These are phyloP conservation scores for Enteromius unitaeniatus DNA, from an alignment of 2,797 vertebrate species.

Conservation along the genomic window DNA sequence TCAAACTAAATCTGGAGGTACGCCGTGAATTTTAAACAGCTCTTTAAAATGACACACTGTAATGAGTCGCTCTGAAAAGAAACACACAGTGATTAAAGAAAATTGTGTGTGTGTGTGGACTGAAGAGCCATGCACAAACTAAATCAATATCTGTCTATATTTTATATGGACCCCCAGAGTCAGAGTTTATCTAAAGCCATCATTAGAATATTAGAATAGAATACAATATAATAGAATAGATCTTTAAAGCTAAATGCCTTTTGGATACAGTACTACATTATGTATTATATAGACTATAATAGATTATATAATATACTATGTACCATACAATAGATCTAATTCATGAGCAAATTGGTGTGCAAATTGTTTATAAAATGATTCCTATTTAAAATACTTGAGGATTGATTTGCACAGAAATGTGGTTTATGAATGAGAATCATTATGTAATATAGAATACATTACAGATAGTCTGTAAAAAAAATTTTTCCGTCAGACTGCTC, in stretches of 20 bases:
- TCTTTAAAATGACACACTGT: slow-evolving; percentile 19
- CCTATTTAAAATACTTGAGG: background rate
- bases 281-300: background rate
- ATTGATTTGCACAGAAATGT: background rate
- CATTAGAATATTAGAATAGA: background rate
- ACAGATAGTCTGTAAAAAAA: background rate
- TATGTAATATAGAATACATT: background rate
- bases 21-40: background rate
- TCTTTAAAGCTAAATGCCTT: background rate
- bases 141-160: slow-evolving; percentile 9
- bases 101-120: background rate
- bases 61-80: slow-evolving; percentile 28
- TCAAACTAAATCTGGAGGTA: background rate
- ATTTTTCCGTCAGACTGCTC: background rate
- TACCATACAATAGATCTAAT: background rate
- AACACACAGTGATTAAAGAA: slow-evolving; percentile 8
- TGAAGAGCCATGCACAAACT: background rate
- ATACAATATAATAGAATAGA: background rate
- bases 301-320: too few species aligned
- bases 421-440: background rate
- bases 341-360: background rate
- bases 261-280: background rate
- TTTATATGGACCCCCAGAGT: background rate
- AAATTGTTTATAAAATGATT: background rate
- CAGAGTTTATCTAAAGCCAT: slow-evolving; percentile 12